phyloP scores from a whole-genome alignment of 1,140 invertebrate species.

The Cheumatopsyche charites region DNA sequence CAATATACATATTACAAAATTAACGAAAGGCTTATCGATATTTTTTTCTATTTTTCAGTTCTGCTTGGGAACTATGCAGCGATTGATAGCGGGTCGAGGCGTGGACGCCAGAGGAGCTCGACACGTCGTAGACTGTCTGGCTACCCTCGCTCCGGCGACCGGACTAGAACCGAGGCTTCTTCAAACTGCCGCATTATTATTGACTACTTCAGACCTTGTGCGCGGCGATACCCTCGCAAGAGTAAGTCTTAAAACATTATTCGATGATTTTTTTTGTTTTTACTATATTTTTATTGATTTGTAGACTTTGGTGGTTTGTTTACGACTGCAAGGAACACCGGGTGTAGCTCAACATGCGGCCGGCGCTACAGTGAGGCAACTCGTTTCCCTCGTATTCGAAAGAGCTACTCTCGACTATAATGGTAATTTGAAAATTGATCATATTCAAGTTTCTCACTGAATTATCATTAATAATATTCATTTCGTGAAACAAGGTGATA shows the following conservation, averaged over 20 bases:
- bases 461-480: background rate
- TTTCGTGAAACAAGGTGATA: conserved; percentile 39
- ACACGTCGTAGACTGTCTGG: conserved; percentile 91
- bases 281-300: background rate
- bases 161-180: conserved; percentile 95
- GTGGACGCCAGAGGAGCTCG: conserved; percentile 88
- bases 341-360: conserved; percentile 90
- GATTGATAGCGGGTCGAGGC: conserved; percentile 80
- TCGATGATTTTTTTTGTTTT: background rate
- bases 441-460: background rate
- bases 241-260: conserved; percentile 61
- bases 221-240: conserved; percentile 92
- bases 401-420: conserved; percentile 65
- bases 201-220: conserved; percentile 93
- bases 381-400: conserved; percentile 97
- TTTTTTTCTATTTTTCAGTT: conserved; percentile 67
- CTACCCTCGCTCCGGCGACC: conserved; percentile 89
- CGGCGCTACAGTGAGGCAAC: conserved; percentile 93
- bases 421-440: conserved; percentile 21
- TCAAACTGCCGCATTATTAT: conserved; percentile 91
- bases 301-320: conserved; percentile 93
- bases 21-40: background rate
- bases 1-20: background rate
- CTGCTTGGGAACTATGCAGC: conserved; percentile 89
- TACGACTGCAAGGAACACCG: conserved; percentile 79